These are phyloP conservation scores for Heliconius sara DNA, from an alignment of 2,888 invertebrate genomes.

Conservation along the genomic window DNA sequence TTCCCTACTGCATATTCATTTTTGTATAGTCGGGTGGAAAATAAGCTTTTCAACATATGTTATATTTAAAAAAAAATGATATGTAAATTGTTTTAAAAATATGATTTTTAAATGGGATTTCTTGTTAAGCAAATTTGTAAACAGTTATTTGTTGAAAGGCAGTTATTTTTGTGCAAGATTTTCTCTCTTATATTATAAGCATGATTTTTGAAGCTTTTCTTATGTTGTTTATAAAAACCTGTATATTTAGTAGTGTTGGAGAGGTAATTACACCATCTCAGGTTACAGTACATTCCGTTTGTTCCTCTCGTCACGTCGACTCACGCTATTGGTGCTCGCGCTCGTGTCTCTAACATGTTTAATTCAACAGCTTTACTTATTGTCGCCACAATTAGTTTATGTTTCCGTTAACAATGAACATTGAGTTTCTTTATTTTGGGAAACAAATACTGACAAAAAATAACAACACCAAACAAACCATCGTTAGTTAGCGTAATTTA, in stretches of 20 bases:
- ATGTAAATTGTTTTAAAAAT: no score
- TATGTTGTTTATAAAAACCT: background rate
- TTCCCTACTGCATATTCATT: no score
- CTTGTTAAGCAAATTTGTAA: no score
- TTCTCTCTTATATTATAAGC: no score
- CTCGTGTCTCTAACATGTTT: background rate
- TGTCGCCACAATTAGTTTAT: constrained; percentile 9
- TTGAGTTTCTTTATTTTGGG: background rate
- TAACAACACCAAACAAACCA: background rate
- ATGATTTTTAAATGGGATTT: no score
- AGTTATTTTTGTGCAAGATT: no score
- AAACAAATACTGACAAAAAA: background rate
- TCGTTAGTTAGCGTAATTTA: background rate
- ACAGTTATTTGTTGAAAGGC: no score
- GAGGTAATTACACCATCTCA: background rate
- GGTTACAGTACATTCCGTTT: background rate
- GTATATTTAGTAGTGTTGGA: background rate
- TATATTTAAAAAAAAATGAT: no score
- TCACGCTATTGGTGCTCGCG: background rate
- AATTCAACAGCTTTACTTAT: background rate
- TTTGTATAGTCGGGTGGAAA: no score
- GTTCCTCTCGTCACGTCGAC: background rate
- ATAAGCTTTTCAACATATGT: no score
- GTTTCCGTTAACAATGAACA: constrained; percentile 7
- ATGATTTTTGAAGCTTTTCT: background rate